phyloP scores from a whole-genome alignment of 2,797 vertebrate species.

The Enteromius afrohamiltoni region DNA sequence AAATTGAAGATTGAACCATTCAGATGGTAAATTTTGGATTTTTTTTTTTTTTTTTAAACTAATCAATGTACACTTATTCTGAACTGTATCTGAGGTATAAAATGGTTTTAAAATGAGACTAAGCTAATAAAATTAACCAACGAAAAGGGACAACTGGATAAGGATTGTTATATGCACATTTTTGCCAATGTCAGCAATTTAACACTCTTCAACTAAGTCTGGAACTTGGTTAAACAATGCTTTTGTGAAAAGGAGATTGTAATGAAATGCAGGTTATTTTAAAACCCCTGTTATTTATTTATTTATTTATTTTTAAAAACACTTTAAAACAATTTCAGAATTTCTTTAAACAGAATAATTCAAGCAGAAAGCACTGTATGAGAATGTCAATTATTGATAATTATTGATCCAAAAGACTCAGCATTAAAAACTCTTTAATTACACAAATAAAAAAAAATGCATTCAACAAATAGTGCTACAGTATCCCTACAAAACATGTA shows the following conservation, averaged over 20 bases:
- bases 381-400: background rate
- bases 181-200: too few relatives aligned
- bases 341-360: background rate
- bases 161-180: too few relatives aligned
- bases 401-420: background rate
- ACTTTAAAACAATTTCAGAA: background rate
- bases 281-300: background rate
- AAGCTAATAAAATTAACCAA: background rate
- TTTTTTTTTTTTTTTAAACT: background rate
- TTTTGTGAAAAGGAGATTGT: too few relatives aligned
- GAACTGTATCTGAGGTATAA: background rate
- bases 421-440: slow-evolving; percentile 8
- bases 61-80: background rate
- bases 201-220: too few relatives aligned
- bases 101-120: background rate
- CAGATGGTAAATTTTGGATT: background rate
- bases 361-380: background rate
- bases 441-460: background rate
- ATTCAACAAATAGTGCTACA: background rate
- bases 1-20: background rate
- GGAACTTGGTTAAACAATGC: too few relatives aligned
- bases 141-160: too few relatives aligned
- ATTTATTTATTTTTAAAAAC: background rate
- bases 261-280: background rate
- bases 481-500: too few relatives aligned